Evolutionary conservation across 2,888 invertebrate species (phyloP).

Genomic region (Callimorpha dominula): DNA sequence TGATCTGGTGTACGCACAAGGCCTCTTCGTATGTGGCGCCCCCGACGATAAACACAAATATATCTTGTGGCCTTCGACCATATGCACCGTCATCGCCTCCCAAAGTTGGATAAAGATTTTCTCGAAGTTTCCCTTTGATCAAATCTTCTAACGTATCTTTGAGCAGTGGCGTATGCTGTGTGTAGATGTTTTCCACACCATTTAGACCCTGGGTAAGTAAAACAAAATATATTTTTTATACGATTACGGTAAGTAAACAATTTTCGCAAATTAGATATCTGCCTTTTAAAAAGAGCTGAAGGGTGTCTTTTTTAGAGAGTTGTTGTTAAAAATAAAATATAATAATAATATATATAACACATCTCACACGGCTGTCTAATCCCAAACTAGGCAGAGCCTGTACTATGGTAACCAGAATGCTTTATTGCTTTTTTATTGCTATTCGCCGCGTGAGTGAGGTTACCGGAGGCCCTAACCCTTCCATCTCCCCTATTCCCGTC

Average conservation of each 20-base stretch:
- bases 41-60: slow-evolving; percentile 98
- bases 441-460: too few relatives aligned
- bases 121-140: slow-evolving; percentile 95
- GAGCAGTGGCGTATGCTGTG: slow-evolving; percentile 98
- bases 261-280: too few relatives aligned
- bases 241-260: neutral
- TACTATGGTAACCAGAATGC: too few relatives aligned
- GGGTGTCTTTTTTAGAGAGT: too few relatives aligned
- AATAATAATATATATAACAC: too few relatives aligned
- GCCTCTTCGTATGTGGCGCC: slow-evolving; percentile 99
- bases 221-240: neutral
- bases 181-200: slow-evolving; percentile 99
- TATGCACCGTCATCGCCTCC: slow-evolving; percentile 86
- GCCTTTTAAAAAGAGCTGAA: too few relatives aligned
- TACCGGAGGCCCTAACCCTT: too few relatives aligned
- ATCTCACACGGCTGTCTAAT: too few relatives aligned
- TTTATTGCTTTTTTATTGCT: too few relatives aligned
- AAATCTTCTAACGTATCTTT: slow-evolving; percentile 96
- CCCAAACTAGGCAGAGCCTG: too few relatives aligned
- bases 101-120: slow-evolving; percentile 94
- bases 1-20: slow-evolving; percentile 92
- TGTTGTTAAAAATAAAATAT: too few relatives aligned
- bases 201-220: slow-evolving; percentile 88
- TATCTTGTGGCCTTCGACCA: slow-evolving; percentile 92
- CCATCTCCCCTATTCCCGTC: too few relatives aligned